Evolutionary conservation across 2,888 invertebrate genomes (phyloP).

Genomic region (Ischnus inquisitorius): DNA sequence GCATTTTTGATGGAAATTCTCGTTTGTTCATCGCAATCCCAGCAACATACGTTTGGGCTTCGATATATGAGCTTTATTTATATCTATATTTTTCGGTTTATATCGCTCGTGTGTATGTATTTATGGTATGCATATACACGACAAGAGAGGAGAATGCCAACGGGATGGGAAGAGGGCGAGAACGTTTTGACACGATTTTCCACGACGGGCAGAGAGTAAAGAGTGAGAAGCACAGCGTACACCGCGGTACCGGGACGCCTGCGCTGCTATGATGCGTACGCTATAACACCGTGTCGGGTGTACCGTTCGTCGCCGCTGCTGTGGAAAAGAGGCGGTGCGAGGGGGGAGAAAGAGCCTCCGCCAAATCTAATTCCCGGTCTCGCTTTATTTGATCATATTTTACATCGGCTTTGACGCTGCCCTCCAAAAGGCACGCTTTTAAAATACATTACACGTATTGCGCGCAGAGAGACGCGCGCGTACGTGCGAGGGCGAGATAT

Average conservation of each 20-base stretch:
- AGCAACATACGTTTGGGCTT: conserved; percentile 21
- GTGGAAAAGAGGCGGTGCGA: conserved; percentile 65
- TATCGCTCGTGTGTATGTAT: conserved; percentile 33
- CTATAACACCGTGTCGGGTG: conserved; percentile 46
- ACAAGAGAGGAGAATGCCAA: conserved; percentile 22
- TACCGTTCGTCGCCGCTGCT: conserved; percentile 62
- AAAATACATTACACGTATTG: conserved; percentile 83
- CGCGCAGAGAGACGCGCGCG: conserved; percentile 54
- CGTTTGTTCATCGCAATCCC: conserved; percentile 4
- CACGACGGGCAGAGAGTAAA: conserved; percentile 47
- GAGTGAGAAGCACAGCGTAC: conserved; percentile 31
- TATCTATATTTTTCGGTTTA: conserved; percentile 54
- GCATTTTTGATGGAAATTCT: background rate
- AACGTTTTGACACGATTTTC: conserved; percentile 73
- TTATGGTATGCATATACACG: conserved; percentile 41
- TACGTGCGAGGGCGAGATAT: conserved; percentile 56
- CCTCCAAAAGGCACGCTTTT: conserved; percentile 83
- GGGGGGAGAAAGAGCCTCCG: conserved; percentile 78
- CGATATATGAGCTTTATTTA: conserved; percentile 20
- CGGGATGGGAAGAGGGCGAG: conserved; percentile 57
- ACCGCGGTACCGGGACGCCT: conserved; percentile 21
- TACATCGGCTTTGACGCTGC: conserved; percentile 84
- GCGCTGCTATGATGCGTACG: conserved; percentile 28
- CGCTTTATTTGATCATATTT: conserved; percentile 85
- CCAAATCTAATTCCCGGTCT: conserved; percentile 82